Base-by-base conservation (phyloP, 2,888 invertebrate species). In the Macrophya annulata region DNA sequence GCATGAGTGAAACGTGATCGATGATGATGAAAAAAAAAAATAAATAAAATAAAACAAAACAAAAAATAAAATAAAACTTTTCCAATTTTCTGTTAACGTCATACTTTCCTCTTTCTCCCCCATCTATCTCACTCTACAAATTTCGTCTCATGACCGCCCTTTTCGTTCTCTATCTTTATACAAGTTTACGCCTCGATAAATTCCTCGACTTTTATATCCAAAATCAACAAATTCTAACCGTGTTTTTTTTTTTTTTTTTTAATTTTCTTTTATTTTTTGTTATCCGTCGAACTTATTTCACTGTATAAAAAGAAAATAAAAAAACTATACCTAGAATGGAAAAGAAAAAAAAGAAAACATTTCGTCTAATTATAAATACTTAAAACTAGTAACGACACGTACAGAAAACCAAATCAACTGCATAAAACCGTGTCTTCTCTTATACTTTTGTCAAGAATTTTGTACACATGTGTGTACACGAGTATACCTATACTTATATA, bases 41-140 rank as follows among this genome's bases (percentile, higher is more conserved):
- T 31, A 31, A 31, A 31, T 31, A 31, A 31, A 31, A 31, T 31
- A 31, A 31, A 31, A 2, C 1, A 31, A 31, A 31, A 31, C 3
- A 2, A 31, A 31, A 31, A 31, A 31, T 31, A 31, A 31, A 31
- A 31, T 31, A 45, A 68, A 83, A 83, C 48, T 83, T 83, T 83
- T 68, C 83, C 83, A 83, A 83, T 83, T 68, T 83, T 83, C 83
- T 43, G 21, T 65, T 21, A 40, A 21, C 45, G 81, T 62, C 62
- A 31, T 31, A 21, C 43, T 62, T 59, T 55, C 40, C 68, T 68
- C 15, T 65, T 65, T 76, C 21, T 31, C 25, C 59, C 55, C 59
- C 55, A 59, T 48, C 10, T 79, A 79, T 43, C 55, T 55, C 40
- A 59, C 21, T 55, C 17, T 79, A 79, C 59, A 45, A 31, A 79